These are phyloP conservation scores for Chromobotia macracanthus DNA, from an alignment of 2,797 vertebrate genomes.

Conservation along the genomic window DNA sequence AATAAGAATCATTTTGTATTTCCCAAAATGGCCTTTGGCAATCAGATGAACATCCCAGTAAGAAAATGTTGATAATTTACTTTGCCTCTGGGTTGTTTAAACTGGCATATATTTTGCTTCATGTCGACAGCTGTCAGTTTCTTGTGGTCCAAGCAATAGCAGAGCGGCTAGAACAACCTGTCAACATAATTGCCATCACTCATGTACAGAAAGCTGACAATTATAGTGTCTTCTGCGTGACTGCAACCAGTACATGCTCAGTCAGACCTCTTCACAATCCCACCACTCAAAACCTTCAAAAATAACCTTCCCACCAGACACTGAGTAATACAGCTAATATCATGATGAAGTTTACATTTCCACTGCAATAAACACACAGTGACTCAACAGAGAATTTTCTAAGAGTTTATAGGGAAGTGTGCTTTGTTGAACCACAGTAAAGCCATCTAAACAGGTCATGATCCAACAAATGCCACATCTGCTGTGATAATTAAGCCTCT, in stretches of 20 bases:
- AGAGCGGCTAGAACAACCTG: conserved; percentile 30
- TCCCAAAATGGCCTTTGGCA: background rate
- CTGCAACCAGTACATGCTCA: conserved; percentile 8
- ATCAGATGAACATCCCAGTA: conserved; percentile 9
- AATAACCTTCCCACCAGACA: background rate
- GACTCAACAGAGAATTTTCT: background rate
- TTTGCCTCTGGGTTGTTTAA: conserved; percentile 16
- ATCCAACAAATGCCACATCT: conserved; percentile 19
- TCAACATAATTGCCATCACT: conserved; percentile 36
- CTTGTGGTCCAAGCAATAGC: conserved; percentile 32
- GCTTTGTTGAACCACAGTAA: background rate
- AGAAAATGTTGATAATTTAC: conserved; percentile 27
- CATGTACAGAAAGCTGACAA: conserved; percentile 38
- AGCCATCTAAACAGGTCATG: conserved; percentile 13
- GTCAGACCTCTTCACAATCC: background rate
- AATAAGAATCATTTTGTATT: background rate
- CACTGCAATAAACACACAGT: background rate
- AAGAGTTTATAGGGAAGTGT: conserved; percentile 1
- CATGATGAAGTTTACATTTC: conserved; percentile 1
- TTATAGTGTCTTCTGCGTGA: conserved; percentile 23
- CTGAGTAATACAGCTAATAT: background rate
- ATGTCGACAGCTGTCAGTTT: conserved; percentile 44
- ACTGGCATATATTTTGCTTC: conserved; percentile 17
- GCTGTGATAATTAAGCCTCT: conserved; percentile 1
- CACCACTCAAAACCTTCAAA: background rate